Conservation (phyloP, 2,888 invertebrate genomes). For the Cosmia trapezina region DNA sequence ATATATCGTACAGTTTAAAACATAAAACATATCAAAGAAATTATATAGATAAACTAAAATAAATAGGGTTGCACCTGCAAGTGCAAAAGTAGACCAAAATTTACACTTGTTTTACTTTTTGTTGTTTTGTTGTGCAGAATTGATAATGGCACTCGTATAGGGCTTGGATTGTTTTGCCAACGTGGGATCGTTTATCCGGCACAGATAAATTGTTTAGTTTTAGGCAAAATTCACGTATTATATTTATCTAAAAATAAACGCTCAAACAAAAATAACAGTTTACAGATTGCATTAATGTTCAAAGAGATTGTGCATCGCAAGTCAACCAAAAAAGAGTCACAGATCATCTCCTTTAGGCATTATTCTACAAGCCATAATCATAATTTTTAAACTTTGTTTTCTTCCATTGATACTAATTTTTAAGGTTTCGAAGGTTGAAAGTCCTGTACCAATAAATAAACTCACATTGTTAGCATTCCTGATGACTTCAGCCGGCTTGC, state of each 20-base stretch:
- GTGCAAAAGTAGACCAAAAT: conserved; percentile 25
- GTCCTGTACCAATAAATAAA: background rate
- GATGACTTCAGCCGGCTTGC: conserved; percentile 81
- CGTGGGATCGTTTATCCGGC: background rate
- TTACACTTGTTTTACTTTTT: conserved; percentile 7
- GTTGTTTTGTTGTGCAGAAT: conserved; percentile 12
- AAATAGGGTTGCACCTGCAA: background rate
- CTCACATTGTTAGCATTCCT: conserved; percentile 78
- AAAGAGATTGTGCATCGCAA: background rate
- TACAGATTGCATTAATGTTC: background rate
- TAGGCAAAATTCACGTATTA: background rate
- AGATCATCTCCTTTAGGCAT: background rate
- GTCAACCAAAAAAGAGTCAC: background rate
- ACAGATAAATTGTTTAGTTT: background rate
- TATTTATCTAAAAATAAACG: background rate
- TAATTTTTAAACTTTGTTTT: background rate
- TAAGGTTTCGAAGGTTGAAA: background rate
- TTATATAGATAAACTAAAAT: conserved; percentile 19
- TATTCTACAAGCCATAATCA: background rate
- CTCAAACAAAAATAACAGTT: background rate
- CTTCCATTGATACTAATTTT: background rate
- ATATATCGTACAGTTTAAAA: conserved; percentile 7
- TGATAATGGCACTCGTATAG: background rate
- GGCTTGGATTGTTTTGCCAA: background rate
- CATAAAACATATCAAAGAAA: conserved; percentile 1